These are phyloP conservation scores for Pachyseris speciosa DNA, from an alignment of 64 coral and sea anemone species.

Conservation along the genomic window DNA sequence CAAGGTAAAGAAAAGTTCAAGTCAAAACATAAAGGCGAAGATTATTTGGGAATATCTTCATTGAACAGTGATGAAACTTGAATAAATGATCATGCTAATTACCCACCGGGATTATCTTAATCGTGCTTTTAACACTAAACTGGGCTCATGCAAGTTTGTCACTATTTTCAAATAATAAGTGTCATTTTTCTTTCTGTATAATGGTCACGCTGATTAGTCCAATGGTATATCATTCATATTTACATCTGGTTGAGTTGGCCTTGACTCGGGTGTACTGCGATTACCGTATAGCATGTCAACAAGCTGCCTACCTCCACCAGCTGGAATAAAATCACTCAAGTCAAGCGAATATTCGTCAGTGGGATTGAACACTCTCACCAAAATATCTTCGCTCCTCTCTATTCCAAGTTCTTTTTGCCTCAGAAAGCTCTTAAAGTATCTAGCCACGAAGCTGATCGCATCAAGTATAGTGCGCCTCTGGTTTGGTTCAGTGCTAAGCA, in stretches of 20 bases:
- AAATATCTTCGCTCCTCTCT: neutral
- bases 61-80: too few relatives aligned
- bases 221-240: conserved; percentile 13
- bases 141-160: too few relatives aligned
- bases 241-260: neutral
- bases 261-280: neutral
- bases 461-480: neutral
- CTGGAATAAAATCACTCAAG: neutral
- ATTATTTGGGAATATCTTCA: too few relatives aligned
- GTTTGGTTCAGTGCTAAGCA: neutral
- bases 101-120: too few relatives aligned
- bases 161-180: too few relatives aligned
- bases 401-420: neutral
- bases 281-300: neutral
- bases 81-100: too few relatives aligned
- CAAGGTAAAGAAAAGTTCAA: too few relatives aligned
- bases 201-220: too few relatives aligned
- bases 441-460: neutral
- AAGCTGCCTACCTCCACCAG: neutral
- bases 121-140: too few relatives aligned
- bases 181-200: too few relatives aligned
- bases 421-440: neutral
- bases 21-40: too few relatives aligned
- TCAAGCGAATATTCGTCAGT: neutral
- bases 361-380: conserved; percentile 1